Conservation (phyloP, 2,797 vertebrate species). For the Leptodactylus fallax region DNA sequence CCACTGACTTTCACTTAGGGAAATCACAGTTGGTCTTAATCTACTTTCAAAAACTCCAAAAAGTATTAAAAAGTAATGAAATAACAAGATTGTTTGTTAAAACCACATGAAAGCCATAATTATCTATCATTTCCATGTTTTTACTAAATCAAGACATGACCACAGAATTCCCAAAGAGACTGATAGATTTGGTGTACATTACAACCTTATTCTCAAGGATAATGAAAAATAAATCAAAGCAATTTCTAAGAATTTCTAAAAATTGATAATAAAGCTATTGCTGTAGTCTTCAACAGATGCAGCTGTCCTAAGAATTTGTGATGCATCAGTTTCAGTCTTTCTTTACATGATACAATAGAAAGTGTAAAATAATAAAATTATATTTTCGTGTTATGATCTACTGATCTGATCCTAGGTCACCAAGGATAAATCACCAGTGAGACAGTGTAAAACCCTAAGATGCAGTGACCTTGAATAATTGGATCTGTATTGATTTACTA, state of each 20-base stretch:
- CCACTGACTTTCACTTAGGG: conserved; percentile 70
- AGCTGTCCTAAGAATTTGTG: background rate
- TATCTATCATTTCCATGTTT: conserved; percentile 74
- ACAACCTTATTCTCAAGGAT: background rate
- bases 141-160: conserved; percentile 71
- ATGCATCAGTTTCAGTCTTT: background rate
- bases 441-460: too few relatives aligned
- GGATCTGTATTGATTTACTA: too few relatives aligned
- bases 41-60: conserved; percentile 72
- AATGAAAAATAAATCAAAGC: conserved; percentile 16
- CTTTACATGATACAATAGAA: too few relatives aligned
- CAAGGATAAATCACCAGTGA: too few relatives aligned
- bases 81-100: conserved; percentile 80
- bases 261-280: background rate
- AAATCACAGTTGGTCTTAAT: conserved; percentile 76
- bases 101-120: conserved; percentile 77
- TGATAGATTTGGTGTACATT: background rate
- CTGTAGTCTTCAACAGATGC: background rate
- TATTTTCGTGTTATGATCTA: too few relatives aligned
- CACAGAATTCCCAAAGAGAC: conserved; percentile 15
- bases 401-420: too few relatives aligned
- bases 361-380: too few relatives aligned
- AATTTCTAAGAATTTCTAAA: background rate
- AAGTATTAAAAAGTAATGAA: conserved; percentile 81
- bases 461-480: too few relatives aligned